Conservation (phyloP, 53 echinoderm and acorn worm genomes). For the Temnopleurus reevesii region DNA sequence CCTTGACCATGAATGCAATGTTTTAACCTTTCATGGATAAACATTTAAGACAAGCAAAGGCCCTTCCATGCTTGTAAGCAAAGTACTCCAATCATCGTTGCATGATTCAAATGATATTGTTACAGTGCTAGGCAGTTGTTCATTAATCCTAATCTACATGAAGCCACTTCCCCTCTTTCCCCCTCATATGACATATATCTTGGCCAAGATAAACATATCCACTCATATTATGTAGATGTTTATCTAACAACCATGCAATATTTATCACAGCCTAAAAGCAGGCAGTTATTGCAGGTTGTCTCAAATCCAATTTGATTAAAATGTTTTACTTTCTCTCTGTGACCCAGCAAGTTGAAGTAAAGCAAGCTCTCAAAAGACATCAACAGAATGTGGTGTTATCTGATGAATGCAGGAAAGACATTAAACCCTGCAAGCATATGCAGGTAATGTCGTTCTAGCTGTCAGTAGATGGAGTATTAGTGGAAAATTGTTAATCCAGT, state of each 20-base stretch:
- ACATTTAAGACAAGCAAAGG: background rate
- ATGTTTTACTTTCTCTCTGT: background rate
- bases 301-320: slow-evolving; percentile 40
- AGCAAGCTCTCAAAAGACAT: background rate
- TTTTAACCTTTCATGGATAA: background rate
- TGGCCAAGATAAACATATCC: background rate
- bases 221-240: background rate
- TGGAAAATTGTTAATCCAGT: background rate
- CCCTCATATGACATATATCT: background rate
- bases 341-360: background rate
- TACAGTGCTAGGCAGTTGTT: background rate
- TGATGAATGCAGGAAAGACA: background rate
- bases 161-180: background rate
- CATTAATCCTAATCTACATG: background rate
- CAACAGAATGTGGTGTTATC: background rate
- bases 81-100: background rate
- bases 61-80: background rate
- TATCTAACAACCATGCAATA: background rate
- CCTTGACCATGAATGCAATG: background rate
- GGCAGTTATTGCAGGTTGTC: background rate
- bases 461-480: background rate
- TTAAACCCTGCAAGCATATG: background rate
- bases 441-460: background rate
- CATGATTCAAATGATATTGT: background rate
- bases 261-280: background rate